Conservation (phyloP, 1,140 invertebrate species). For the Brachionus plicatilis region DNA sequence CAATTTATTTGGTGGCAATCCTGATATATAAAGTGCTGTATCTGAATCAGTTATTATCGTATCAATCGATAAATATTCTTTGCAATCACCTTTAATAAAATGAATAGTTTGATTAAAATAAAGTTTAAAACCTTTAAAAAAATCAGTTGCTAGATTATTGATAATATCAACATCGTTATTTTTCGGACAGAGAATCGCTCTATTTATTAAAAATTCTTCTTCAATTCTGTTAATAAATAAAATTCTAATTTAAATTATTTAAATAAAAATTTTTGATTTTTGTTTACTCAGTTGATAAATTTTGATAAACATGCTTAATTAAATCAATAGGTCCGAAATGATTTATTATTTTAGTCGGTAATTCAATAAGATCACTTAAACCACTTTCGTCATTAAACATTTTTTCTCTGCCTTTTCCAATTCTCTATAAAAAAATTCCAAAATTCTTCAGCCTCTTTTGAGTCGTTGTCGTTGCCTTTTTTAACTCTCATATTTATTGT, state of each 20-base stretch:
- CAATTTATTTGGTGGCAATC: neutral
- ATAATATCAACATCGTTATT: neutral
- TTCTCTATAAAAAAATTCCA: neutral
- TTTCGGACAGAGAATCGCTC: neutral
- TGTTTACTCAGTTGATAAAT: neutral
- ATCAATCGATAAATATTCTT: constrained; percentile 20
- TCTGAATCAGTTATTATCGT: constrained; percentile 2
- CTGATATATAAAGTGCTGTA: neutral
- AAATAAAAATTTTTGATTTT: neutral
- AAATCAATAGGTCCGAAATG: neutral
- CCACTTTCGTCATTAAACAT: neutral
- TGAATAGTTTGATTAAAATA: neutral
- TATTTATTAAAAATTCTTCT: constrained; percentile 7
- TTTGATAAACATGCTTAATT: neutral
- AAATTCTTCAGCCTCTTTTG: constrained; percentile 7
- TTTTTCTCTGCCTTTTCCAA: neutral
- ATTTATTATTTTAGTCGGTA: neutral
- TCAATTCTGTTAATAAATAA: constrained; percentile 6
- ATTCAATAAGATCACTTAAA: neutral
- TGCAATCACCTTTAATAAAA: neutral
- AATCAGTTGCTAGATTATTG: neutral
- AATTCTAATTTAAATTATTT: neutral
- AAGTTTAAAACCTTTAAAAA: constrained; percentile 2
- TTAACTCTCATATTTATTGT: constrained; percentile 11
- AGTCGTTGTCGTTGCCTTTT: neutral